Percentiles rank a stretch among this genome's conserved stretches.
phyloP scores from a whole-genome alignment of 2,888 invertebrate genomes.

The Crocallis elinguaria region DNA sequence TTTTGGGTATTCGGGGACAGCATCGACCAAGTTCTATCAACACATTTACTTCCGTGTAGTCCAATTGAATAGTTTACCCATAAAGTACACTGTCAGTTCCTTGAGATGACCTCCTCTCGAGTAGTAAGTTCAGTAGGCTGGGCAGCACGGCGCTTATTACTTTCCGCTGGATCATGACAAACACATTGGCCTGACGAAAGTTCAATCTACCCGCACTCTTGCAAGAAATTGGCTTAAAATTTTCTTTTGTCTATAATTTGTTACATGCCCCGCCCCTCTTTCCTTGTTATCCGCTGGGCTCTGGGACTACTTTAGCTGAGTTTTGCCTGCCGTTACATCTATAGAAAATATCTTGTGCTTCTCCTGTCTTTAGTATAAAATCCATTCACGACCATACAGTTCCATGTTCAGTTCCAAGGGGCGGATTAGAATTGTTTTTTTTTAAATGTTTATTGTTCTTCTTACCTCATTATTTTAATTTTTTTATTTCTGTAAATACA shows the following conservation, averaged over 20 bases:
- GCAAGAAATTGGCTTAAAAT: conserved; percentile 43
- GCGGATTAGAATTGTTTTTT: conserved; percentile 28
- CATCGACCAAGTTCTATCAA: conserved; percentile 33
- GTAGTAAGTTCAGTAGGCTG: conserved; percentile 8
- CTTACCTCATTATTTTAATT: conserved; percentile 61
- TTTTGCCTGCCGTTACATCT: conserved; percentile 25
- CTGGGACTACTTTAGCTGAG: conserved; percentile 33
- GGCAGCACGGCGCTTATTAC: conserved; percentile 58
- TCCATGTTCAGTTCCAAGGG: conserved; percentile 33
- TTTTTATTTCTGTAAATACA: conserved; percentile 80
- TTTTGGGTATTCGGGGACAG: conserved; percentile 44
- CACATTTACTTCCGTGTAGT: conserved; percentile 26
- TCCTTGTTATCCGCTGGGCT: conserved; percentile 23
- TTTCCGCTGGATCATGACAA: conserved; percentile 37
- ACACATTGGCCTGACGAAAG: conserved; percentile 36
- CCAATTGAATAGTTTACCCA: conserved; percentile 18
- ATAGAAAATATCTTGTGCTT: conserved; percentile 30
- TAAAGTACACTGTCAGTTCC: conserved; percentile 22
- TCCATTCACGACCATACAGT: conserved; percentile 14
- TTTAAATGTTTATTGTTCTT: conserved; percentile 31
- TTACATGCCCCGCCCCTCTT: conserved; percentile 39
- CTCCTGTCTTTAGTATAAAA: conserved; percentile 23
- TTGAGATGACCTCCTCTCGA: not conserved
- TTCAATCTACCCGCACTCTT: conserved; percentile 43
- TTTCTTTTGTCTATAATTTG: conserved; percentile 41